Evolutionary conservation across 2,113 vertebrate genomes (phyloP).

Genomic region (Zosterops lateralis): DNA sequence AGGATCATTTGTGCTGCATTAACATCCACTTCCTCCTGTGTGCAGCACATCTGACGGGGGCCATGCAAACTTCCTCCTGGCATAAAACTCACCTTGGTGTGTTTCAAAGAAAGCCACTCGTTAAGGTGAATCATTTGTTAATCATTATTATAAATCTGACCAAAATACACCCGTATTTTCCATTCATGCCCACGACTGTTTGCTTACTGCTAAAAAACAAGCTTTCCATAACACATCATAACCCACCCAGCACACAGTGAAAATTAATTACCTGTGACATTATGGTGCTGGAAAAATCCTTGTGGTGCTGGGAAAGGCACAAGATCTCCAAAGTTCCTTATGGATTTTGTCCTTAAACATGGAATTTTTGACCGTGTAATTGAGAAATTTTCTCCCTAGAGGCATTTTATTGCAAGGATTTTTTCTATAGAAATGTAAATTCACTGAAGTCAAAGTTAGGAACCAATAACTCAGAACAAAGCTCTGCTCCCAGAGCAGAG

Average conservation of each 20-base stretch:
- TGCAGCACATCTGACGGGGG: neutral
- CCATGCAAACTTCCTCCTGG: neutral
- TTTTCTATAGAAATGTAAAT: neutral
- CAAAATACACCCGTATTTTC: conserved; percentile 11
- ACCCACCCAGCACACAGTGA: neutral
- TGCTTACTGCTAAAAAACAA: neutral
- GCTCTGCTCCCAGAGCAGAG: neutral
- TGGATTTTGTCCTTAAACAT: neutral
- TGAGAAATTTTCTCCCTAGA: neutral
- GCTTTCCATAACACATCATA: neutral
- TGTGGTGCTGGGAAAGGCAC: neutral
- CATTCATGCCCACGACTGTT: neutral
- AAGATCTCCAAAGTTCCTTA: neutral
- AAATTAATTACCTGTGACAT: neutral
- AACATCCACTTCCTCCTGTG: neutral
- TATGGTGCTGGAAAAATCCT: neutral
- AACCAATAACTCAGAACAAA: neutral
- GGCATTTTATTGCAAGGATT: neutral
- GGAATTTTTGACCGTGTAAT: neutral
- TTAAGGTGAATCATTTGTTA: conserved; percentile 55
- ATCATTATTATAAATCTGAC: conserved; percentile 22
- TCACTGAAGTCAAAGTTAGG: neutral
- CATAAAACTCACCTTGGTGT: neutral
- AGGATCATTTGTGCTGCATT: conserved; percentile 51
- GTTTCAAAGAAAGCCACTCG: neutral